Evolutionary conservation across 2,797 vertebrate genomes (phyloP).

Genomic region (Pempheris klunzingeri): DNA sequence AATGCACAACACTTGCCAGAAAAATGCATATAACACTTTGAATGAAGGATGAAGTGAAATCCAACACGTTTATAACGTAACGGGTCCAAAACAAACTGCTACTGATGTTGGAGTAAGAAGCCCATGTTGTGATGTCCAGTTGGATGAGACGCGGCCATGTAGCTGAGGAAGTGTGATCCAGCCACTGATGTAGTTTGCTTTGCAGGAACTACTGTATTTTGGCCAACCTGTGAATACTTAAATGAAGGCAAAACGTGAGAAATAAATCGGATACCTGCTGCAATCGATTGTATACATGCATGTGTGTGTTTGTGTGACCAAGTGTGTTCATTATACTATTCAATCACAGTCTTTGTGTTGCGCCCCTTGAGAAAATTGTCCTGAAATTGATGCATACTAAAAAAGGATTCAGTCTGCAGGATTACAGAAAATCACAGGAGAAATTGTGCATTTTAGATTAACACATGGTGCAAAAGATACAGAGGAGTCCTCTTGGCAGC

Average conservation of each 20-base stretch:
- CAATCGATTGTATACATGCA: slow-evolving; percentile 9
- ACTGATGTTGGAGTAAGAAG: slow-evolving; percentile 23
- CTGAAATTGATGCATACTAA: neutral
- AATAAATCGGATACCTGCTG: slow-evolving; percentile 67
- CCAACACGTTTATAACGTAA: slow-evolving; percentile 18
- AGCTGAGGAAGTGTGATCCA: slow-evolving; percentile 10
- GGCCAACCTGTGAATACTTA: slow-evolving; percentile 54
- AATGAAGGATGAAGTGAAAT: slow-evolving; percentile 68
- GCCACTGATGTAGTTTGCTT: slow-evolving; percentile 27
- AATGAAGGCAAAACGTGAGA: slow-evolving; percentile 64
- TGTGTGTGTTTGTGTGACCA: neutral
- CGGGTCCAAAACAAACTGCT: slow-evolving; percentile 19
- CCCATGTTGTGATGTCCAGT: slow-evolving; percentile 12
- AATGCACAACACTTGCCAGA: slow-evolving; percentile 37
- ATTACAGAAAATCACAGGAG: neutral
- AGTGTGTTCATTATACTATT: neutral
- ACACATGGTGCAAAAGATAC: neutral
- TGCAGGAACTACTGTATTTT: slow-evolving; percentile 34
- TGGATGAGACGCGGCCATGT: slow-evolving; percentile 13
- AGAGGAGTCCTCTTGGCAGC: neutral
- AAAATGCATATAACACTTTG: slow-evolving; percentile 22
- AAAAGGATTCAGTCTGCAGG: neutral
- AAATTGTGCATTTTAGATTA: neutral
- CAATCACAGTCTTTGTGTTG: neutral
- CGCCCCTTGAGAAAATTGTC: neutral